Conservation (phyloP, 2,797 vertebrate species). For the Amblyraja radiata region DNA sequence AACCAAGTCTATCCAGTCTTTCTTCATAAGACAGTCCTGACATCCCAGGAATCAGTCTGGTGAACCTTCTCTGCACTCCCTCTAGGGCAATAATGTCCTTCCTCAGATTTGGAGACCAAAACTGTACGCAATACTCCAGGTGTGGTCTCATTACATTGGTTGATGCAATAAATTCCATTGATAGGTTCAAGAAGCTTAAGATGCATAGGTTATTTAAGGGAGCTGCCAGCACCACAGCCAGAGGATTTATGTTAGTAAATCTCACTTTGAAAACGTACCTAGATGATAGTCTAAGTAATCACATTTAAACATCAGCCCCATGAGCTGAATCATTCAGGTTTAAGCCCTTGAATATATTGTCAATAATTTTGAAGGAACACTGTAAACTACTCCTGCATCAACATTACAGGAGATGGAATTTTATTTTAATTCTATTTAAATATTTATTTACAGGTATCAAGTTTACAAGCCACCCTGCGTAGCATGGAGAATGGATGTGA, state of each 20-base stretch:
- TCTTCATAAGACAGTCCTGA: no score
- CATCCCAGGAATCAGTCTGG: no score
- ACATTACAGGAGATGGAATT: not conserved
- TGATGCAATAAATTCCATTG: not conserved
- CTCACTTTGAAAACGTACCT: not conserved
- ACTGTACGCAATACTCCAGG: no score
- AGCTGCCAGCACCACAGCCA: not conserved
- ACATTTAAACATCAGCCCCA: no score
- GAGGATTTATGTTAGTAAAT: not conserved
- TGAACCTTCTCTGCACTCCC: no score
- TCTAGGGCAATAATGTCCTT: no score
- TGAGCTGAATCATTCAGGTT: not conserved
- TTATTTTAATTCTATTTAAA: not conserved
- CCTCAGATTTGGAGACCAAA: no score
- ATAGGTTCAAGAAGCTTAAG: not conserved
- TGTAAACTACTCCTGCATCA: not conserved
- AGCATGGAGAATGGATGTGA: slow-evolving; percentile 41
- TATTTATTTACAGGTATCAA: slow-evolving; percentile 48
- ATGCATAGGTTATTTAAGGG: not conserved
- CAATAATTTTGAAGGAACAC: not conserved
- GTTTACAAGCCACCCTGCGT: slow-evolving; percentile 48
- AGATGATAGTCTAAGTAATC: no score
- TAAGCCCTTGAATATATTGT: not conserved
- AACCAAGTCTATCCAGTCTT: no score
- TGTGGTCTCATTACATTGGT: no score